A percentile compares a stretch with the other conserved stretches of the same genome.
Evolutionary conservation across 2,797 vertebrate genomes (phyloP).

Genomic region (Busarellus nigricollis): DNA sequence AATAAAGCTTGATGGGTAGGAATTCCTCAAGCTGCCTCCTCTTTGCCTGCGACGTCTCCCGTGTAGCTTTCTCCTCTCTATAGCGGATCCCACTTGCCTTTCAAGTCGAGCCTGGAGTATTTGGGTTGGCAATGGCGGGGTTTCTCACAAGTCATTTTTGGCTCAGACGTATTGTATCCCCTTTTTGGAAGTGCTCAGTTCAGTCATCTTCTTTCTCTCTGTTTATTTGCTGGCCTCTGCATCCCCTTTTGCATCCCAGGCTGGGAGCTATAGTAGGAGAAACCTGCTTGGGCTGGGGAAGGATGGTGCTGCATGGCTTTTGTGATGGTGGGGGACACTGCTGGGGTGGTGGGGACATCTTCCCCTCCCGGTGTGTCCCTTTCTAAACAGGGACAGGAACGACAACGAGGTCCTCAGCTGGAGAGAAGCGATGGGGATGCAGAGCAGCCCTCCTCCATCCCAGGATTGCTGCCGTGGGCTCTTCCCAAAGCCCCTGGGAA

Average conservation of each 20-base stretch:
- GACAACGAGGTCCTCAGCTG: neutral
- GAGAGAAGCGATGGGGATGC: neutral
- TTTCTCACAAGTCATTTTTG: neutral
- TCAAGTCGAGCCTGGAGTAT: neutral
- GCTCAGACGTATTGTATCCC: neutral
- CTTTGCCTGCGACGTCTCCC: neutral
- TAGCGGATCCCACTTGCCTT: neutral
- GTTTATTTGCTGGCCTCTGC: neutral
- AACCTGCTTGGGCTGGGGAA: neutral
- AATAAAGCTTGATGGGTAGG: slow-evolving; percentile 76
- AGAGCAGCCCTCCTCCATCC: neutral
- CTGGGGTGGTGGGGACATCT: neutral
- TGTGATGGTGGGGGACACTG: neutral
- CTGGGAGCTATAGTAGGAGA: neutral
- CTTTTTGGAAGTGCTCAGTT: neutral
- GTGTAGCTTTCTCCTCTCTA: neutral
- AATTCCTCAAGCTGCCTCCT: slow-evolving; percentile 71
- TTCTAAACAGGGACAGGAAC: neutral
- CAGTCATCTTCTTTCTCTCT: neutral
- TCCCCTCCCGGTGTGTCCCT: neutral
- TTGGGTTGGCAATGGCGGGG: neutral
- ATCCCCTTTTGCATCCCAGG: neutral
- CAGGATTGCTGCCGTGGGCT: neutral
- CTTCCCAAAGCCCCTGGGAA: neutral
- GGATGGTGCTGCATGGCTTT: neutral